phyloP scores from a whole-genome alignment of 1,140 invertebrate species.

The Neodiprion pinetum region DNA sequence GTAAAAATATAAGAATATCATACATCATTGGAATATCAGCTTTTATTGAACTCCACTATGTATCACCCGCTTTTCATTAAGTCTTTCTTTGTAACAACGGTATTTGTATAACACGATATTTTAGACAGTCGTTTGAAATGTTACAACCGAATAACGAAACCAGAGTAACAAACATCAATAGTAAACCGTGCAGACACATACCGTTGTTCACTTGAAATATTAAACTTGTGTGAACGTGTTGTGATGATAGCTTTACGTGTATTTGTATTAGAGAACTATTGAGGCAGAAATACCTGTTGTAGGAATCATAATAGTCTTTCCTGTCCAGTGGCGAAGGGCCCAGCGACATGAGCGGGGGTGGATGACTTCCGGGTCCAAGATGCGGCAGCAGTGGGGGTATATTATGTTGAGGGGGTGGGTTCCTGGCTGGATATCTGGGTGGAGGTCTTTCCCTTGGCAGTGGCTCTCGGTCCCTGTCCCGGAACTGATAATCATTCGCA shows the following conservation, averaged over 20 bases:
- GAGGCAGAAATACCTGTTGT: constrained; percentile 64
- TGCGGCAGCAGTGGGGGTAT: constrained; percentile 48
- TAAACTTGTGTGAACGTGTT: neutral
- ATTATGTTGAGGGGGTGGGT: constrained; percentile 48
- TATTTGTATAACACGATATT: too few species aligned
- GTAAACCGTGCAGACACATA: neutral
- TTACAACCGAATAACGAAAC: neutral
- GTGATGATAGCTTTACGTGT: constrained; percentile 43
- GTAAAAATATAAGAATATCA: too few species aligned
- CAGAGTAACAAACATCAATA: neutral
- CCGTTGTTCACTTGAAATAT: neutral
- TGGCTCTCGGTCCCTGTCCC: constrained; percentile 56
- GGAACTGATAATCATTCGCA: constrained; percentile 52
- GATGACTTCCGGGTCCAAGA: constrained; percentile 40
- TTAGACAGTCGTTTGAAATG: too few species aligned
- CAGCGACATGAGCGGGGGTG: constrained; percentile 50
- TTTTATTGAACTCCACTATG: neutral
- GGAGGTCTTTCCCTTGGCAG: constrained; percentile 44
- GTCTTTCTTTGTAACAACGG: neutral
- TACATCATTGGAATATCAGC: too few species aligned
- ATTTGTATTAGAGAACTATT: constrained; percentile 61
- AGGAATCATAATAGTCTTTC: constrained; percentile 65
- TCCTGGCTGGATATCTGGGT: constrained; percentile 47
- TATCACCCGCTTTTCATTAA: neutral
- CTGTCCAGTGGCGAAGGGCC: constrained; percentile 58